Conservation (phyloP, 2,797 vertebrate species). For the Pangasius djambal region DNA sequence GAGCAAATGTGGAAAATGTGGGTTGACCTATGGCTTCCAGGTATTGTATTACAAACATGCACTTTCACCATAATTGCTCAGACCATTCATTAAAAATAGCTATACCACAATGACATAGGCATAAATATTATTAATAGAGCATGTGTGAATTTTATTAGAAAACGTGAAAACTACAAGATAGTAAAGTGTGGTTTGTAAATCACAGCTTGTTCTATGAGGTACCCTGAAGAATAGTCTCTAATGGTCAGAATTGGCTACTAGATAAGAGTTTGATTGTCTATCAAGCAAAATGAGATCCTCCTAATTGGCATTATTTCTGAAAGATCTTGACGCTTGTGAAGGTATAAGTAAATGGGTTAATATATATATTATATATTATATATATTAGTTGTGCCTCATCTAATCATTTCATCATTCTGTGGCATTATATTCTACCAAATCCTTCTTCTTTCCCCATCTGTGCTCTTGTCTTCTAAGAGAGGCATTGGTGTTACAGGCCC, state of each 20-base stretch:
- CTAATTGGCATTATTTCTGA: neutral
- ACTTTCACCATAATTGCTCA: neutral
- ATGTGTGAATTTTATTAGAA: neutral
- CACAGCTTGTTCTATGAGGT: neutral
- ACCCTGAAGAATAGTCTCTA: neutral
- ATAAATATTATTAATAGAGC: neutral
- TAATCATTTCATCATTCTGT: neutral
- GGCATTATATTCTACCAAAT: neutral
- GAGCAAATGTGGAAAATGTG: neutral
- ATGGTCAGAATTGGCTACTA: neutral
- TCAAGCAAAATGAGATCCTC: neutral
- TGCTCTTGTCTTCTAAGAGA: neutral
- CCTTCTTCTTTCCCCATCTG: neutral
- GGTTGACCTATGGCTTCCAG: neutral
- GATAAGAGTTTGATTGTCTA: neutral
- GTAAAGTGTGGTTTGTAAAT: neutral
- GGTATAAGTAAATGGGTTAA: neutral
- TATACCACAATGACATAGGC: neutral
- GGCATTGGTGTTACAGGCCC: constrained; percentile 30
- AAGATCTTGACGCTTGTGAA: too few species aligned
- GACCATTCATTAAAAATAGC: neutral
- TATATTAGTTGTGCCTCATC: neutral
- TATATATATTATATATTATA: too few species aligned
- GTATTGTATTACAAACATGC: neutral
- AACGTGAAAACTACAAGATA: neutral